These are phyloP conservation scores for Sciurus vulgaris DNA, from an alignment of 2,797 vertebrate genomes.

Conservation along the genomic window DNA sequence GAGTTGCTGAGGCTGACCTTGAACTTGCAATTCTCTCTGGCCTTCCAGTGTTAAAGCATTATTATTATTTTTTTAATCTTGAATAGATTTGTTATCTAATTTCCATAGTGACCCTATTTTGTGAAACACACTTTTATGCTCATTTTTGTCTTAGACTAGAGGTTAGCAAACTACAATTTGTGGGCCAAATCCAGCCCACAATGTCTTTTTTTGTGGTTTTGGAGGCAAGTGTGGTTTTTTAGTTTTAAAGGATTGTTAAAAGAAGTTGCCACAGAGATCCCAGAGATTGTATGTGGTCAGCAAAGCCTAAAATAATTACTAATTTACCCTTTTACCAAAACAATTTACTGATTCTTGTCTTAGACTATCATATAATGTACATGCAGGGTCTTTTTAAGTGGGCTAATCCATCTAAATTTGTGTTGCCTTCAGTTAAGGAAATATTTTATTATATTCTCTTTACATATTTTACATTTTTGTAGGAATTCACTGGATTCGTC, in stretches of 20 bases:
- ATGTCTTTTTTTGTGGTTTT: not conserved
- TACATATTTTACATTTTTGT: slow-evolving; percentile 38
- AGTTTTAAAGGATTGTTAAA: too few species aligned
- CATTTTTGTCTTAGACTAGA: not conserved
- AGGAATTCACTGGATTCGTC: not conserved
- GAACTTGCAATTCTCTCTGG: too few species aligned
- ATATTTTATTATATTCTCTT: not conserved
- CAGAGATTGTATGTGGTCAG: not conserved
- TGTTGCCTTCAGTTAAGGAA: not conserved
- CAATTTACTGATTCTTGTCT: not conserved
- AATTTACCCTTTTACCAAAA: not conserved
- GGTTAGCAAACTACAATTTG: not conserved
- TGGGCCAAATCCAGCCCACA: not conserved
- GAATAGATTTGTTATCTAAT: too few species aligned
- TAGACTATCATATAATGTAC: not conserved
- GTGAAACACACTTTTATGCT: not conserved
- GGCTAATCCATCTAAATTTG: not conserved
- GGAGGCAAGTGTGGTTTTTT: not conserved
- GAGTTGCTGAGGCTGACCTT: too few species aligned
- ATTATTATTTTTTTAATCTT: not conserved
- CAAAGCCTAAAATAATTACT: not conserved
- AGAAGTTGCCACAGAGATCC: not conserved
- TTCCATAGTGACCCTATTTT: not conserved
- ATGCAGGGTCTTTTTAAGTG: not conserved
- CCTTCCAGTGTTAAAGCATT: slow-evolving; percentile 4